These are phyloP conservation scores for Mastomys coucha DNA, from an alignment of 2,113 vertebrate genomes.

Conservation along the genomic window DNA sequence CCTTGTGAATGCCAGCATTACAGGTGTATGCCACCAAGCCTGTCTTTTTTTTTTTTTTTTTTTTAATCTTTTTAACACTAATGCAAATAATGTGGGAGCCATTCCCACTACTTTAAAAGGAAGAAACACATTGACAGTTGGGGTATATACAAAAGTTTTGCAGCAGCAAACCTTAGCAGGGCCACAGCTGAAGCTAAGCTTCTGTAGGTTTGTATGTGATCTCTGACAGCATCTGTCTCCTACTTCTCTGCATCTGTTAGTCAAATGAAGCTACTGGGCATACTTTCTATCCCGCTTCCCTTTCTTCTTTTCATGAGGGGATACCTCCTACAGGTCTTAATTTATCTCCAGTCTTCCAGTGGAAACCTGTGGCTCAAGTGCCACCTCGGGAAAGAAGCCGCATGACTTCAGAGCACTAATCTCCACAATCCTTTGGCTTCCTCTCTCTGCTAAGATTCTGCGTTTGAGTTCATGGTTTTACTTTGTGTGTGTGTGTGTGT, in stretches of 20 bases:
- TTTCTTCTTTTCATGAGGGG: neutral
- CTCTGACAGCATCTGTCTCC: neutral
- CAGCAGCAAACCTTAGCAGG: neutral
- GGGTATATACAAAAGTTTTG: constrained; percentile 3
- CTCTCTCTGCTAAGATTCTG: neutral
- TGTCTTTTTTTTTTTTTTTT: neutral
- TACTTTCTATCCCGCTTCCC: neutral
- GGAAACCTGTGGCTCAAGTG: neutral
- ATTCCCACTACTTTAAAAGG: constrained; percentile 6
- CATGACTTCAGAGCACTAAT: neutral
- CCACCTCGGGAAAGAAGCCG: neutral
- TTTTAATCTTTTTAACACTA: neutral
- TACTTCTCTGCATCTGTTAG: neutral
- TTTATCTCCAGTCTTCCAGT: neutral
- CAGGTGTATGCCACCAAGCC: neutral
- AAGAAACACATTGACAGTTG: neutral
- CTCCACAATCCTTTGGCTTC: neutral
- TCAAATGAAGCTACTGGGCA: neutral
- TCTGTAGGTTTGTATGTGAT: neutral
- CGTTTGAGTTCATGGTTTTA: neutral
- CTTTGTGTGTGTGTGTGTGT: no score
- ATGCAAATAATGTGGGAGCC: neutral
- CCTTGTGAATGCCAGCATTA: neutral
- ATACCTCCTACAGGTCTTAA: neutral
- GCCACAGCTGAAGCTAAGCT: neutral